These are phyloP conservation scores for Serranus cabrilla DNA, from an alignment of 2,797 vertebrate species.

Conservation along the genomic window DNA sequence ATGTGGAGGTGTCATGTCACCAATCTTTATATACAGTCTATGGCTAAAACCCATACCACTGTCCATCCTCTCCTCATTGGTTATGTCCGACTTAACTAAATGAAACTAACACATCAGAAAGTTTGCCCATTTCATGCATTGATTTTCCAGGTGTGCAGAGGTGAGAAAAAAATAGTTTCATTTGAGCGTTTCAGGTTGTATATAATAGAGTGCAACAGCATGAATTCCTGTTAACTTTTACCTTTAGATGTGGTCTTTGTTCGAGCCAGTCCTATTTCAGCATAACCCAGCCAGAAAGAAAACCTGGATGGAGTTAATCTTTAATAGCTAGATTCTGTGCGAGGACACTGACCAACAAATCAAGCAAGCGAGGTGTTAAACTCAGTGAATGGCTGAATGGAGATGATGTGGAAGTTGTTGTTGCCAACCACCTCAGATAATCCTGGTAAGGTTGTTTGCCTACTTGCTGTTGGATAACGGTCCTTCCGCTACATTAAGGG, in stretches of 20 bases:
- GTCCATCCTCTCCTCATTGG: no score
- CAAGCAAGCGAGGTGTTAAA: not conserved
- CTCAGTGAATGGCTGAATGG: constrained; percentile 8
- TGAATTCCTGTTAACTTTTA: not conserved
- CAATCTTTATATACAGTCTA: no score
- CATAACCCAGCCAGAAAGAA: not conserved
- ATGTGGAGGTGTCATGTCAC: no score
- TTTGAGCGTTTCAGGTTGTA: not conserved
- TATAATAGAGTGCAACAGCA: not conserved
- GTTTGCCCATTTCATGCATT: no score
- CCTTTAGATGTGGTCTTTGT: not conserved
- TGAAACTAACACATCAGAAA: no score
- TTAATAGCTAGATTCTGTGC: not conserved
- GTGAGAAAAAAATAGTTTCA: not conserved
- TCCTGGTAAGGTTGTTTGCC: constrained; percentile 35
- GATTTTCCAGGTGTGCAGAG: not conserved
- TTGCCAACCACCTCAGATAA: constrained; percentile 19
- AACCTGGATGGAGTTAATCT: not conserved
- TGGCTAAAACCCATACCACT: no score
- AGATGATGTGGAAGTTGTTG: constrained; percentile 21
- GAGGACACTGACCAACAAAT: constrained; percentile 24
- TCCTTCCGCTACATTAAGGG: constrained; percentile 50
- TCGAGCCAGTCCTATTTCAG: not conserved
- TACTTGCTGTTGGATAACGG: constrained; percentile 32
- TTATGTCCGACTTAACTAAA: no score